phyloP scores from a whole-genome alignment of 2,888 invertebrate genomes.

The Bombyx huttoni region DNA sequence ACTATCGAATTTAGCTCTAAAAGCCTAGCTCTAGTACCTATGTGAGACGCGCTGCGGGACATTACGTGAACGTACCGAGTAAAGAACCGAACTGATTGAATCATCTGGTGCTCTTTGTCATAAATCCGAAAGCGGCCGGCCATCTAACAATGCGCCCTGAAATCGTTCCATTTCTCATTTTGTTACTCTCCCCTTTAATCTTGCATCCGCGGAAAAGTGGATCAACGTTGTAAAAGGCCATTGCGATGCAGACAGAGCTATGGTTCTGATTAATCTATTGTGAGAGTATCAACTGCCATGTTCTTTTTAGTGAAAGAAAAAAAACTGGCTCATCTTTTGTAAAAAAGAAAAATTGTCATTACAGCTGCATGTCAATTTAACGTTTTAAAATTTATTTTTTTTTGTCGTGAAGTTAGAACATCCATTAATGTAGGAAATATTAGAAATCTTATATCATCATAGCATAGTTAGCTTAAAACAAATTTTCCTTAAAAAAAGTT shows the following conservation, averaged over 20 bases:
- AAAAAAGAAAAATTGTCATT: not conserved
- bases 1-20: slow-evolving; percentile 38
- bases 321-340: not conserved
- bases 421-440: too few species aligned
- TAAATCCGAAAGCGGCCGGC: slow-evolving; percentile 69
- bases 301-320: not conserved
- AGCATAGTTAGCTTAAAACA: too few species aligned
- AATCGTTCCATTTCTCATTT: slow-evolving; percentile 73
- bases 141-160: slow-evolving; percentile 68
- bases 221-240: slow-evolving; percentile 68
- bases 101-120: slow-evolving; percentile 71
- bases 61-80: slow-evolving; percentile 69
- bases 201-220: slow-evolving; percentile 70
- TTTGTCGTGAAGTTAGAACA: too few species aligned
- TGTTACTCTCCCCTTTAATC: slow-evolving; percentile 71
- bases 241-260: slow-evolving; percentile 57
- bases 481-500: too few species aligned
- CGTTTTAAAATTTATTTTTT: too few species aligned
- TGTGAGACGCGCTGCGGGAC: slow-evolving; percentile 40
- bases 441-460: too few species aligned
- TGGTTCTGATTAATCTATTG: slow-evolving; percentile 63
- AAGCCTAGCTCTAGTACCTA: slow-evolving; percentile 48
- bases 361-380: not conserved
- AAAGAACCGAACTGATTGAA: slow-evolving; percentile 69
- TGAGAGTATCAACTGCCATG: slow-evolving; percentile 27